Base-by-base conservation (phyloP, 2,113 vertebrate species). In the Osmerus eperlanus region DNA sequence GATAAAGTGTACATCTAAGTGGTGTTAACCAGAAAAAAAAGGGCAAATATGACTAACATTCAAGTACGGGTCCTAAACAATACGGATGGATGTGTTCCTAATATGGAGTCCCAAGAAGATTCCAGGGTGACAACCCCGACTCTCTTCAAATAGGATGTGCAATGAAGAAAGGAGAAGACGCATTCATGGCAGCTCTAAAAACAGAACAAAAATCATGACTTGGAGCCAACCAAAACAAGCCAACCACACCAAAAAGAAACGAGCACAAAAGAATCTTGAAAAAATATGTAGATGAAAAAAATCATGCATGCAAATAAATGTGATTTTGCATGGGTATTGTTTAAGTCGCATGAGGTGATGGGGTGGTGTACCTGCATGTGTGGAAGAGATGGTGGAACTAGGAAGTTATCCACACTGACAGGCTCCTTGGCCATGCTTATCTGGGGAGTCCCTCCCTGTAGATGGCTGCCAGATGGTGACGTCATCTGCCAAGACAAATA, bases 161-260 rank as follows among this genome's bases (percentile, higher is more conserved):
- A 87, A 87, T 81, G 86, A 47, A 47, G 83, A 87, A 78, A 84
- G 82, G 86, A 86, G 63, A 29, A 60, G 71, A 75, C 72, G 79
- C 70, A 85, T 67, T 87, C 86, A 89, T 83, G 81, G 88, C 55
- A 85, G 84, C 88, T 93, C 92, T 92, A 90, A 75, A 90, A 91
- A 78, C 55, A 83, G 89, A 88, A 89, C 62, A 69, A 86, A 65
- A 74, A 80, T 62, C 23, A 80, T 79, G 56, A 84, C 74, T 77
- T 9, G 59, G 74, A 81, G 69, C 56, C 28, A 82, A 76, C 1
- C 23, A 80, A 88, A 83, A n/a, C 69, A 88, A 72, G 83, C 41
- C 60, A 79, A 63, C 1, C 18, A 64, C 16, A 68, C 28, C 65
- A 80, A 84, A 76, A 82, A 73, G 64, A 69, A 78, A 71, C 32